Base-by-base conservation (phyloP, 1,140 invertebrate genomes). In the Teleopsis dalmanni region DNA sequence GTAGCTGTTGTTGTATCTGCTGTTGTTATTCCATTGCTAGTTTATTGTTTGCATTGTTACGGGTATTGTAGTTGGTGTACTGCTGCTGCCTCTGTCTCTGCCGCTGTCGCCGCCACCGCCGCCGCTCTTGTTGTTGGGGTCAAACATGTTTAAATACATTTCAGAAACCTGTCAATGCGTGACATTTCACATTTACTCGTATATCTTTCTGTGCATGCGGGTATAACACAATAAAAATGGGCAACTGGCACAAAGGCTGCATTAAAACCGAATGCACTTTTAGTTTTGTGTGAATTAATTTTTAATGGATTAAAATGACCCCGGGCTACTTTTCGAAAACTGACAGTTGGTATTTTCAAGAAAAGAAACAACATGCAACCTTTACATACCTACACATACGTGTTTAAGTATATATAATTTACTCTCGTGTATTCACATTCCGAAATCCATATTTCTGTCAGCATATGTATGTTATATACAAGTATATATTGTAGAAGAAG, bases 161-260 rank as follows among this genome's bases (percentile, higher is more conserved):
- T 37, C 49, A 47, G 43, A 46, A 46, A 51, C 49, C 49, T 51
- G 49, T 51, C 49, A 51, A 51, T 51, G 49, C 49, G 44, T 51
- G 49, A 51, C 49, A 51, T 51, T 51, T 51, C 44, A 51, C 43
- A 46, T 51, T 46, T 46, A 44, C 41, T 43, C 44, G n/a, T n/a
- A n/a, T n/a, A n/a, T n/a, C n/a, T n/a, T n/a, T n/a, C n/a, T n/a
- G n/a, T n/a, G n/a, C n/a, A n/a, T n/a, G n/a, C n/a, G n/a, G n/a
- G n/a, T n/a, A n/a, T n/a, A n/a, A n/a, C n/a, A n/a, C n/a, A n/a
- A n/a, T n/a, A n/a, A n/a, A n/a, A n/a, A n/a, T n/a, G n/a, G n/a
- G n/a, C n/a, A n/a, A n/a, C n/a, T n/a, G n/a, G n/a, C n/a, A n/a
- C n/a, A n/a, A n/a, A n/a, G n/a, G n/a, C n/a, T n/a, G n/a, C n/a